Evolutionary conservation across 2,888 invertebrate species (phyloP).

Genomic region (Drosophila trichaetosa): DNA sequence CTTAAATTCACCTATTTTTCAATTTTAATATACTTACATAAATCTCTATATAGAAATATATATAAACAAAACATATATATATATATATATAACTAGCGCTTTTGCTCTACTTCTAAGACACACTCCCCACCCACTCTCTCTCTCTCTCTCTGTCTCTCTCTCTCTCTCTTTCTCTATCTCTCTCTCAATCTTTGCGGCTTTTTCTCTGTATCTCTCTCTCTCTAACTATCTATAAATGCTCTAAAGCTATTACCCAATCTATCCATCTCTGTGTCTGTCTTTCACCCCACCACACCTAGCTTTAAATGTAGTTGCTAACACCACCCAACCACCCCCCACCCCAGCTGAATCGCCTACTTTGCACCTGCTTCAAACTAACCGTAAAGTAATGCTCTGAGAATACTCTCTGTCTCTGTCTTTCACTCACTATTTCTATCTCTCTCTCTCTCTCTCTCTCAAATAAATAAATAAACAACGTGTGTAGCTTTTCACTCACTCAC

Average conservation of each 20-base stretch:
- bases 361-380: slow-evolving; percentile 63
- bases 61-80: slow-evolving; percentile 52
- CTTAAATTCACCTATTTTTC: slow-evolving; percentile 53
- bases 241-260: slow-evolving; percentile 39
- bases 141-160: slow-evolving; percentile 16
- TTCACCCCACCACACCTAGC: slow-evolving; percentile 58
- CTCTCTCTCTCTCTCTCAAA: slow-evolving; percentile 4
- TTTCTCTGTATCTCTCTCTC: slow-evolving; percentile 22
- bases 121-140: slow-evolving; percentile 38
- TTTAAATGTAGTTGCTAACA: slow-evolving; percentile 63
- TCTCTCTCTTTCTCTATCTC: slow-evolving; percentile 20
- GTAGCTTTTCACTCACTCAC: slow-evolving; percentile 48
- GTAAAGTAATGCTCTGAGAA: slow-evolving; percentile 55
- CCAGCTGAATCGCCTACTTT: slow-evolving; percentile 50
- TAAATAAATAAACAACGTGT: slow-evolving; percentile 37
- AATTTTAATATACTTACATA: slow-evolving; percentile 48
- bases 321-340: slow-evolving; percentile 14
- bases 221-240: slow-evolving; percentile 36
- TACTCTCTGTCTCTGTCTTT: neutral
- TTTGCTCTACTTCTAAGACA: slow-evolving; percentile 71
- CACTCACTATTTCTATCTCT: slow-evolving; percentile 8
- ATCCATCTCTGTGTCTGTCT: slow-evolving; percentile 49
- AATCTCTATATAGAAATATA: slow-evolving; percentile 33
- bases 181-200: slow-evolving; percentile 19
- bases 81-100: slow-evolving; percentile 63